phyloP scores from a whole-genome alignment of 2,888 invertebrate genomes.

The Stomorhina lunata region DNA sequence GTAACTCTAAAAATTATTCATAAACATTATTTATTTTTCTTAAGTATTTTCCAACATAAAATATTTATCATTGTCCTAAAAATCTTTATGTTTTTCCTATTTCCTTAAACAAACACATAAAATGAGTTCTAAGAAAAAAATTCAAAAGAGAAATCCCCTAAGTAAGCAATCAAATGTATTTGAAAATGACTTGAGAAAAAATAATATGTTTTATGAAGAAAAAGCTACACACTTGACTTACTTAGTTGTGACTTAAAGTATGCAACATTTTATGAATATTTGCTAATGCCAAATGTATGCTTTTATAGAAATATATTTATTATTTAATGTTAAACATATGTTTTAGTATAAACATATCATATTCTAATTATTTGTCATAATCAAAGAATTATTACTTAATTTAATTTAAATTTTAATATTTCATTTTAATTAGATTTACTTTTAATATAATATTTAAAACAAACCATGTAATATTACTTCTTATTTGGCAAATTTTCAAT shows the following conservation, averaged over 20 bases:
- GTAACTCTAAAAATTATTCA: no score
- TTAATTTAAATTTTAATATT: not conserved
- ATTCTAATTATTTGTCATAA: not conserved
- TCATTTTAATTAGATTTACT: not conserved
- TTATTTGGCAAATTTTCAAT: conserved; percentile 1
- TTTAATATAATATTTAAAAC: not conserved
- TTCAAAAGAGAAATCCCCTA: not conserved
- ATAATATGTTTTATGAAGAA: not conserved
- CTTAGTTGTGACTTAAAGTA: not conserved
- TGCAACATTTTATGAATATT: not conserved
- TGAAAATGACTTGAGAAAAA: not conserved
- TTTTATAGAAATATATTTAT: not conserved
- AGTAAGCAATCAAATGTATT: conserved; percentile 3
- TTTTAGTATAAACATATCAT: no score
- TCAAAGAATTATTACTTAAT: not conserved
- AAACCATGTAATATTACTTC: no score
- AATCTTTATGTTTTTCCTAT: no score
- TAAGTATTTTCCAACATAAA: no score
- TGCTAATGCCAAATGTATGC: no score
- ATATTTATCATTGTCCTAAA: no score
- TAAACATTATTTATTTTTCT: no score
- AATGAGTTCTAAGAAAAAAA: not conserved
- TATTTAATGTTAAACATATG: not conserved
- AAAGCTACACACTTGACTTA: not conserved
- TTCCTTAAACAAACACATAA: not conserved